Base-by-base conservation (phyloP, 2,113 vertebrate species). In the Carlito syrichta region DNA sequence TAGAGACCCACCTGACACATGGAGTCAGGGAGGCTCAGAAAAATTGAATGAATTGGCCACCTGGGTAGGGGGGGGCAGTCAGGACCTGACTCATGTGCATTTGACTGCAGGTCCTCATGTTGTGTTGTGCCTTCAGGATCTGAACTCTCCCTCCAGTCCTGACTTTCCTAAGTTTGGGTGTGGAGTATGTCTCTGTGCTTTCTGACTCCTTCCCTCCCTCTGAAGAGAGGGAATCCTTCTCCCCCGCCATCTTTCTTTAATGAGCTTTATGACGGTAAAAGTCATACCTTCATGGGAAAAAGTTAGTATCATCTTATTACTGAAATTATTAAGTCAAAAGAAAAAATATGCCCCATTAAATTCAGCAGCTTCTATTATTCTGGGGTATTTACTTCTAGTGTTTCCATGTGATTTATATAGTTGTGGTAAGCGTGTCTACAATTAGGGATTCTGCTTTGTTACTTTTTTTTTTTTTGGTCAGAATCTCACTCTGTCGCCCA, bases 331-430 rank as follows among this genome's bases (percentile, higher is more conserved):
- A 38, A 56, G 19, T 50, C 0, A 35, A 17, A 76, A 52, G 4
- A 45, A 25, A 12, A 17, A 19, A 20, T 20, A 14, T 7, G 0
- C 48, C 25, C n/a, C 11, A 6, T 19, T 30, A 22, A n/a, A 9
- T 22, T 11, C 32, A 22, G 54, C 58, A 8, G 1, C n/a, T 58
- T n/a, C 32, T 3, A 0, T 19, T 40, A 1, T 12, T 16, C 4
- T 6, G 56, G 38, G 2, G 13, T 20, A 2, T 43, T 35, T 27
- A 30, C 38, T n/a, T 4, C 6, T 2, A 12, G 40, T 3, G 38
- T 45, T 25, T 69, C 81, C 58, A 0, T 5, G 60, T 22, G 62
- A 1, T 23, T 32, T 3, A 22, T 5, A 5, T 5, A 4, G 35
- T 8, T 9, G 52, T 7, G 3, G 30, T 69, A 52, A 5, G n/a